Evolutionary conservation across 2,797 vertebrate genomes (phyloP), one percentile per base, ranked within the genome.

Genomic region (Cuniculus paca): DNA sequence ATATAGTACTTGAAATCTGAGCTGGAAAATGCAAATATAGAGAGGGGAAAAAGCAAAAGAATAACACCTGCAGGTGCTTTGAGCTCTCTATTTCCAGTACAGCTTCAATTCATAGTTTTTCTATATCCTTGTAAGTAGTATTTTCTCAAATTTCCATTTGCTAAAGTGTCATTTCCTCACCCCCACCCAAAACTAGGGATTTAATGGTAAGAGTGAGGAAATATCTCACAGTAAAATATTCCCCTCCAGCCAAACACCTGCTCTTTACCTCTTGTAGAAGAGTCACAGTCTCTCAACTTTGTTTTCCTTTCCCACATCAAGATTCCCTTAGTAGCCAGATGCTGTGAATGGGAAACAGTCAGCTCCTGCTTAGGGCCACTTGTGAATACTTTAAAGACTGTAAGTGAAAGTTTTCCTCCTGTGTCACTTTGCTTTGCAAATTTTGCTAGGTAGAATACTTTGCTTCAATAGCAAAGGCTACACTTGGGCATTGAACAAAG

Each of bases 111-210:
- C 34, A 28, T 24, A 42, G 61, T 75, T 58, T 34, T 31, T 54
- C 56, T 78, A 20, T 93, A 2, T 65, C 56, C 24, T 45, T 42
- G 1, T 68, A 75, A 81, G 80, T 45, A 36, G 26, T 50, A 31
- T 94, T 96, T 95, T 80, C 95, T 96, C 82, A 83, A 80, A 91
- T 97, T 96, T 97, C 92, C 83, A 92, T 95, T 97, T 84, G 82
- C 75, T 96, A 74, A 95, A 83, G 82, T 96, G 93, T 87, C 89
- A 95, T 61, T 97, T 97, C 94, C 94, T 95, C 48, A 72, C n/a
- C 24, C 24, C 58, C 31, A 26, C 11, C 54, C 48, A 8, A 78
- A 88, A 63, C 80, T 70, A 13, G n/a, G 63, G 58, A 77, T 97
- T 97, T 95, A 92, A 96, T 82, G 58, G 82, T 77, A 48, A 83